These are phyloP conservation scores for Spodoptera frugiperda DNA, from an alignment of 1,140 invertebrate genomes.

Conservation along the genomic window DNA sequence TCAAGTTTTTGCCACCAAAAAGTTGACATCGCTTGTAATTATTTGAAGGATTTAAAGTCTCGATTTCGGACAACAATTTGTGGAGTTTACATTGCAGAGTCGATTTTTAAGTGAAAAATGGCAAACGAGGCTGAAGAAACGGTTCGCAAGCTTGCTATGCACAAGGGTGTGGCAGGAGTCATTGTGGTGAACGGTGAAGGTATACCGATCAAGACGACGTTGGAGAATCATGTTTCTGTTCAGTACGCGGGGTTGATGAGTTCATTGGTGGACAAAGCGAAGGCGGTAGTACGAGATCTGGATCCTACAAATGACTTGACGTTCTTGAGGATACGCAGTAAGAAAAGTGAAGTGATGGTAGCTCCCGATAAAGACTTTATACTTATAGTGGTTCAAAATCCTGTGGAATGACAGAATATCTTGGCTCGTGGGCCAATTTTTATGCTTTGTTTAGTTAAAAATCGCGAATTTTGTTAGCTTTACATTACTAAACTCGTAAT, in stretches of 20 bases:
- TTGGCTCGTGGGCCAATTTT: slow-evolving; percentile 49
- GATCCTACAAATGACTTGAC: slow-evolving; percentile 93
- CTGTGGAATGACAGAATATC: slow-evolving; percentile 77
- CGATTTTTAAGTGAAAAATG: slow-evolving; percentile 63
- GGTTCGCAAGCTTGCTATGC: slow-evolving; percentile 89
- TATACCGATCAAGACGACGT: slow-evolving; percentile 91
- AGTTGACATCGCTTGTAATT: too few relatives aligned
- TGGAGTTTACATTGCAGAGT: too few relatives aligned
- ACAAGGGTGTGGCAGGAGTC: slow-evolving; percentile 91
- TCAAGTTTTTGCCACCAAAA: too few relatives aligned
- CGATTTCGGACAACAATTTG: too few relatives aligned
- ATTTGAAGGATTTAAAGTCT: too few relatives aligned
- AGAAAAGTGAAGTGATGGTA: slow-evolving; percentile 97
- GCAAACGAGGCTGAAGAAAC: slow-evolving; percentile 92
- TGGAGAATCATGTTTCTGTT: slow-evolving; percentile 91
- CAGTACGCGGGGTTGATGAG: slow-evolving; percentile 91
- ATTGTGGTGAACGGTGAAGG: slow-evolving; percentile 92
- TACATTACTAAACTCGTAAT: background rate
- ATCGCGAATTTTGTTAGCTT: background rate
- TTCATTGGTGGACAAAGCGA: slow-evolving; percentile 90
- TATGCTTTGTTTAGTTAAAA: background rate
- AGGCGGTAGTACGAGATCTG: slow-evolving; percentile 90
- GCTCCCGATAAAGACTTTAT: slow-evolving; percentile 92
- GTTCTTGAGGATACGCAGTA: slow-evolving; percentile 94
- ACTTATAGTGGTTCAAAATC: slow-evolving; percentile 90